Percentiles rank a stretch among this genome's conserved stretches.
These are phyloP conservation scores for Hyppa rectilinea DNA, from an alignment of 2,888 invertebrate species.

Conservation along the genomic window DNA sequence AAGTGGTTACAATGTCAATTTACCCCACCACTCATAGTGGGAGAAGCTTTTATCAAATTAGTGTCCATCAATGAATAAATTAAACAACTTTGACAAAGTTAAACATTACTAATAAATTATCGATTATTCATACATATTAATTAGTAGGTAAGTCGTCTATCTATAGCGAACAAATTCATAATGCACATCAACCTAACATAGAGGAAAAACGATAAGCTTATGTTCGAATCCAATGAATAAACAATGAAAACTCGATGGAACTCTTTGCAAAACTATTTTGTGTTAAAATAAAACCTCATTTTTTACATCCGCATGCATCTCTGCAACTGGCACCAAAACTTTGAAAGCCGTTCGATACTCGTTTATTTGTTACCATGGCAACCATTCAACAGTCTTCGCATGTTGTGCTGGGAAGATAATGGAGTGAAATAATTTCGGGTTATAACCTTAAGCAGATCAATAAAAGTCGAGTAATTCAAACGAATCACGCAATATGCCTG, in stretches of 20 bases:
- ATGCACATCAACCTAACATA: no score
- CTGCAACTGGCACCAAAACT: conserved; percentile 49
- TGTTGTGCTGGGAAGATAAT: conserved; percentile 82
- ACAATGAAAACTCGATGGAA: no score
- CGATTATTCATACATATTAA: no score
- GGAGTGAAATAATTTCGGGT: conserved; percentile 85
- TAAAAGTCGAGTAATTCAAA: conserved; percentile 84
- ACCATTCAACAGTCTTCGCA: conserved; percentile 78
- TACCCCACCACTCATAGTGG: no score
- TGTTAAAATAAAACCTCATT: conserved; percentile 28
- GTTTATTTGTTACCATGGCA: conserved; percentile 78
- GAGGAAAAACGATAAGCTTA: background rate
- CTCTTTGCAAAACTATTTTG: background rate
- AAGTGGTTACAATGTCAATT: no score
- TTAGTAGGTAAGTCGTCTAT: no score
- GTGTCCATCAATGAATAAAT: no score
- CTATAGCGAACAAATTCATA: no score
- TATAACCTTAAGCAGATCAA: conserved; percentile 85
- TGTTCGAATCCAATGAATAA: background rate
- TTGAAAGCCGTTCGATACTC: conserved; percentile 73
- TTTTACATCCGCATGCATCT: conserved; percentile 21
- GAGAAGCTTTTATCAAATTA: no score
- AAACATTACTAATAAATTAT: no score
- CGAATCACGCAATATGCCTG: conserved; percentile 87
- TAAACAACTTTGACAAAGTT: no score